phyloP scores from a whole-genome alignment of 2,113 vertebrate genomes.

The Globicephala melas region DNA sequence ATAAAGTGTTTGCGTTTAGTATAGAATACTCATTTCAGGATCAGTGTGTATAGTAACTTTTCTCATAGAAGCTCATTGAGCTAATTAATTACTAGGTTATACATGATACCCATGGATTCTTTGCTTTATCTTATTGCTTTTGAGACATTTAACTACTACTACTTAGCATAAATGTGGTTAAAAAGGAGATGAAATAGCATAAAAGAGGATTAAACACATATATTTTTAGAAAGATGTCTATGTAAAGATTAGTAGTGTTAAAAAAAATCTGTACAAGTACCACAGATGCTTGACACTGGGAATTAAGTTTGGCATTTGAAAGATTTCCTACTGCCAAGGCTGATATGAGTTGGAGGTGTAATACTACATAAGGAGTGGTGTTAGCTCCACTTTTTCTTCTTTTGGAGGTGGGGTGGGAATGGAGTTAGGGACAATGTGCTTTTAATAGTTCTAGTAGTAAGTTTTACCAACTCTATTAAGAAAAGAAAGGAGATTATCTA shows the following conservation, averaged over 20 bases:
- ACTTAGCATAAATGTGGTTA: conserved; percentile 2
- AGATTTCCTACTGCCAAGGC: not conserved
- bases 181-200: conserved; percentile 13
- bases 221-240: not conserved
- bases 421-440: not conserved
- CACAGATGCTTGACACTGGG: not conserved
- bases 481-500: not conserved
- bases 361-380: not conserved
- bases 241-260: not conserved
- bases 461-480: not conserved
- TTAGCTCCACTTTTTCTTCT: not conserved
- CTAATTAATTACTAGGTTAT: not conserved
- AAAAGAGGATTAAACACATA: not conserved
- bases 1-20: not conserved
- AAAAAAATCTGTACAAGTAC: not conserved
- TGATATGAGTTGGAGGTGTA: not conserved
- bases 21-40: conserved; percentile 7
- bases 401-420: not conserved
- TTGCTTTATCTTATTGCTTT: not conserved
- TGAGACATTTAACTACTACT: not conserved
- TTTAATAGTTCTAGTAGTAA: conserved; percentile 1
- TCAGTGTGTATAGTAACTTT: not conserved
- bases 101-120: not conserved
- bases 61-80: not conserved
- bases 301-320: not conserved